These are phyloP conservation scores for Cygnus olor DNA, from an alignment of 2,797 vertebrate genomes.

Conservation along the genomic window DNA sequence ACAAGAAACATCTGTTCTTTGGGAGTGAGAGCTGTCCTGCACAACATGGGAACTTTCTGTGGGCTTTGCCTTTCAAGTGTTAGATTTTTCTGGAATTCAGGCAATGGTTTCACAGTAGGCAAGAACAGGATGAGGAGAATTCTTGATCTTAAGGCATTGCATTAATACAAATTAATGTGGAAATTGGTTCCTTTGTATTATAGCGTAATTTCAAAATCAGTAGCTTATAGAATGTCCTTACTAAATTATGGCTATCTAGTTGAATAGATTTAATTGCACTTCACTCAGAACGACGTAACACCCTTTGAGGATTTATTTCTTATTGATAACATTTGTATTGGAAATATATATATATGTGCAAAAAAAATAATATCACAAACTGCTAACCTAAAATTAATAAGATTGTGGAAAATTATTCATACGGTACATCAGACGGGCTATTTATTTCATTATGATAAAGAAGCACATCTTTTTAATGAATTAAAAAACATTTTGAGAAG, in stretches of 20 bases:
- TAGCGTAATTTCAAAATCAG: slow-evolving; percentile 28
- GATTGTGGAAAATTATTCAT: neutral
- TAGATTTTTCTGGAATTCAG: slow-evolving; percentile 36
- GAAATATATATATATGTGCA: neutral
- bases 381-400: slow-evolving; percentile 17
- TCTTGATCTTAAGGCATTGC: slow-evolving; percentile 40
- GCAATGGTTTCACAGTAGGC: neutral
- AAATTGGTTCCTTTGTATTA: slow-evolving; percentile 61
- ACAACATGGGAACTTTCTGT: neutral
- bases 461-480: slow-evolving; percentile 3
- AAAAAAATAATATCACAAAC: neutral
- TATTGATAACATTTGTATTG: slow-evolving; percentile 22
- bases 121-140: slow-evolving; percentile 18
- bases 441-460: slow-evolving; percentile 22
- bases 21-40: neutral
- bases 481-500: slow-evolving; percentile 28
- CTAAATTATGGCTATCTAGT: neutral
- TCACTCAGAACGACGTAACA: neutral
- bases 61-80: slow-evolving; percentile 1
- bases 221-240: slow-evolving; percentile 31
- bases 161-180: slow-evolving; percentile 59
- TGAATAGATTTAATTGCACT: slow-evolving; percentile 35
- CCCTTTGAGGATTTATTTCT: slow-evolving; percentile 36
- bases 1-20: neutral
- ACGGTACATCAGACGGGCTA: neutral